Conservation (phyloP, 2,797 vertebrate genomes). For the Thaleichthys pacificus region DNA sequence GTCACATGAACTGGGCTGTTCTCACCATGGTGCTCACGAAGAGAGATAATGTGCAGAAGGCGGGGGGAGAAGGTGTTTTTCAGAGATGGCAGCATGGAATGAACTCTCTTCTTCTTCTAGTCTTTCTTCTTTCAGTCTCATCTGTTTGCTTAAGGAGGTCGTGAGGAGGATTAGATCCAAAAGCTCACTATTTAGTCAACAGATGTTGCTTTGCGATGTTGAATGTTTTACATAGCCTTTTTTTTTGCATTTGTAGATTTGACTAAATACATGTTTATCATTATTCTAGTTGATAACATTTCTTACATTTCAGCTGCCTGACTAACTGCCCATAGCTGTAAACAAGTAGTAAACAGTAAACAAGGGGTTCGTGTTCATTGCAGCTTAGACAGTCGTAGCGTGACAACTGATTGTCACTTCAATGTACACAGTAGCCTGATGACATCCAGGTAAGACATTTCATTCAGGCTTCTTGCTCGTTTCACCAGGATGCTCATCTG, state of each 20-base stretch:
- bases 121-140: constrained; percentile 21
- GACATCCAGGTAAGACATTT: neutral
- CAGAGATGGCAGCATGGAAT: constrained; percentile 7
- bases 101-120: constrained; percentile 22
- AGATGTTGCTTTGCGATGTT: constrained; percentile 43
- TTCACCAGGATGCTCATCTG: neutral
- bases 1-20: constrained; percentile 19
- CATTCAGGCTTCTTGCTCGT: neutral
- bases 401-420: neutral
- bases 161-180: constrained; percentile 42
- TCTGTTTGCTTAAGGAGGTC: constrained; percentile 26
- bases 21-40: neutral
- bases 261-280: constrained; percentile 25
- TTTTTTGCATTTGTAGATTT: constrained; percentile 34
- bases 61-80: neutral
- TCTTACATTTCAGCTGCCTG: constrained; percentile 19
- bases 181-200: constrained; percentile 41
- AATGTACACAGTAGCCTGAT: neutral
- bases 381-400: neutral
- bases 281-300: constrained; percentile 14
- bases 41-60: constrained; percentile 1
- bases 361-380: constrained; percentile 13
- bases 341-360: constrained; percentile 11
- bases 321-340: constrained; percentile 26
- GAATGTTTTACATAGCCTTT: constrained; percentile 43